Conservation (phyloP, 2,888 invertebrate species). For the Dynastes grantii region DNA sequence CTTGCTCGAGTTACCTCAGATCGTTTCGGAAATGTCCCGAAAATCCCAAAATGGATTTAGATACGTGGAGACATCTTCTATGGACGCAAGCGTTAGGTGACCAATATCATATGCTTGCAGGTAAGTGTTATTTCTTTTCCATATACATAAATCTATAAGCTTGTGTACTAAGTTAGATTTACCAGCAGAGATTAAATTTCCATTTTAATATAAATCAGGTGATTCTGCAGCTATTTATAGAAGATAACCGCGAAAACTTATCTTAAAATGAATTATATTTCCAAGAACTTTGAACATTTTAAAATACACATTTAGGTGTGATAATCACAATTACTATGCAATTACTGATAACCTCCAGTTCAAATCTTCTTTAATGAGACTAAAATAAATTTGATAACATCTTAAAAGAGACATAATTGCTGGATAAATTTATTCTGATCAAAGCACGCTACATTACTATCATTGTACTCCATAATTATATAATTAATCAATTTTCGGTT, state of each 20-base stretch:
- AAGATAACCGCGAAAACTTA: not conserved
- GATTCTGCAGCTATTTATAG: not conserved
- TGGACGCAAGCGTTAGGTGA: slow-evolving; percentile 87
- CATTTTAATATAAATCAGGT: not conserved
- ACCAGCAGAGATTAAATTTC: too few relatives aligned
- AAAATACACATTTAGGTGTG: not conserved
- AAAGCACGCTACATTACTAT: not conserved
- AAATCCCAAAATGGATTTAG: slow-evolving; percentile 80
- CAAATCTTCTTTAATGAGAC: too few relatives aligned
- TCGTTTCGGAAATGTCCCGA: slow-evolving; percentile 88
- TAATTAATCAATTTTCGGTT: not conserved
- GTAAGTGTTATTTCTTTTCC: slow-evolving; percentile 65
- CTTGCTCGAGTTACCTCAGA: slow-evolving; percentile 81
- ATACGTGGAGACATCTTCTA: slow-evolving; percentile 84
- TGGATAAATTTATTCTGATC: not conserved
- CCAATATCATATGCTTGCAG: slow-evolving; percentile 80
- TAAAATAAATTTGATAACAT: too few relatives aligned
- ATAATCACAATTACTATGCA: not conserved
- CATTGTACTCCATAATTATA: not conserved
- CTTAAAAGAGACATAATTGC: too few relatives aligned
- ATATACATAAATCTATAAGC: too few relatives aligned
- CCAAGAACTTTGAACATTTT: not conserved
- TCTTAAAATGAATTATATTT: not conserved
- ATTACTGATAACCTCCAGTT: not conserved
- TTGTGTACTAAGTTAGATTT: not conserved